phyloP scores from a whole-genome alignment of 2,888 invertebrate species.

The Atrina japonica region DNA sequence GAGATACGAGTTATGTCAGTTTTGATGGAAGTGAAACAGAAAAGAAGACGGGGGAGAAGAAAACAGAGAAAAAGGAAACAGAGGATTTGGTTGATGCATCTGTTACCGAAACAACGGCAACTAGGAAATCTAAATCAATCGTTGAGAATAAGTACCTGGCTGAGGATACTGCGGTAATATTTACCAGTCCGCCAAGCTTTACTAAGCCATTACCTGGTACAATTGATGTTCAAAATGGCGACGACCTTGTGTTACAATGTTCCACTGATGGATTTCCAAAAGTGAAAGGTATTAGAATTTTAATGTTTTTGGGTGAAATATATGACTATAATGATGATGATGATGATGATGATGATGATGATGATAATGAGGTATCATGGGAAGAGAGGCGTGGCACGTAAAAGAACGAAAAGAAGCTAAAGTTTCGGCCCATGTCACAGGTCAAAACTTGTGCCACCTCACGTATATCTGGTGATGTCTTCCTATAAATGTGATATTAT shows the following conservation, averaged over 20 bases:
- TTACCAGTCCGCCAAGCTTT: constrained; percentile 44
- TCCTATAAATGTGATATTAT: too few relatives aligned
- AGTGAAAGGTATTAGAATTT: constrained; percentile 57
- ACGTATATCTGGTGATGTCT: too few relatives aligned
- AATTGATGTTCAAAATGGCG: constrained; percentile 50
- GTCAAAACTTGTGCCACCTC: too few relatives aligned
- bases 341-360: too few relatives aligned
- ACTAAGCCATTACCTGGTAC: constrained; percentile 44
- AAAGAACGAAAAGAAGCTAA: too few relatives aligned
- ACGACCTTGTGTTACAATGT: constrained; percentile 50
- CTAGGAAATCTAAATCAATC: background rate
- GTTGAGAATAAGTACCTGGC: constrained; percentile 7
- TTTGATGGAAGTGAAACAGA: background rate
- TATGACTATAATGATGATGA: too few relatives aligned
- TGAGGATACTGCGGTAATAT: constrained; percentile 31
- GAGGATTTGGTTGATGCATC: background rate
- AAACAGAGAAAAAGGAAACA: background rate
- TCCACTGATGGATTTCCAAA: constrained; percentile 52
- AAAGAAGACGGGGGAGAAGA: background rate
- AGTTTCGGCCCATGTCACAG: too few relatives aligned
- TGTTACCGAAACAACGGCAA: background rate
- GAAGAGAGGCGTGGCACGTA: too few relatives aligned
- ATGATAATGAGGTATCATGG: too few relatives aligned
- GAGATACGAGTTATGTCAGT: too few relatives aligned
- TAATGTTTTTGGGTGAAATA: too few relatives aligned